A percentile compares a stretch with the other conserved stretches of the same genome.
Conservation (phyloP, 2,888 invertebrate genomes). For the Anthophora plumipes region DNA sequence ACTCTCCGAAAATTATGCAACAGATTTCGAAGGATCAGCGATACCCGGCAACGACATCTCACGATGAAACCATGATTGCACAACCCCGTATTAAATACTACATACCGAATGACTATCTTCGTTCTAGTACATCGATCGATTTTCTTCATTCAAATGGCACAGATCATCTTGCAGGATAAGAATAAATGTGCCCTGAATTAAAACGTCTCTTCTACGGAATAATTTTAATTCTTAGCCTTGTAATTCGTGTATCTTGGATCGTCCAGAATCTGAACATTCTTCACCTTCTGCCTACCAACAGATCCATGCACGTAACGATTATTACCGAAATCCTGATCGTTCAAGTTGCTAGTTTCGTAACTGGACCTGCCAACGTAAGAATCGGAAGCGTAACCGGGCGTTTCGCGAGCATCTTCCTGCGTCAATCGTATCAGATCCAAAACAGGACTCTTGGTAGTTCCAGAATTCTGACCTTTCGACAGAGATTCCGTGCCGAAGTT, state of each 20-base stretch:
- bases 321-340: conserved; percentile 4
- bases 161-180: background rate
- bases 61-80: conserved; percentile 65
- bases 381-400: conserved; percentile 42
- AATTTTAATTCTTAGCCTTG: conserved; percentile 62
- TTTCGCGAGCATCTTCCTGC: conserved; percentile 60
- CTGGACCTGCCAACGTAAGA: conserved; percentile 56
- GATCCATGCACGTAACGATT: conserved; percentile 57
- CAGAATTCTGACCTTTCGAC: conserved; percentile 17
- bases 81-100: conserved; percentile 50
- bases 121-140: background rate
- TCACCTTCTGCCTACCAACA: conserved; percentile 76
- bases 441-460: conserved; percentile 67
- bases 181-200: background rate
- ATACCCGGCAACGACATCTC: conserved; percentile 32
- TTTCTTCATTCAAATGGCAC: conserved; percentile 14
- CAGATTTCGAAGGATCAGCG: conserved; percentile 28
- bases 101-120: conserved; percentile 11
- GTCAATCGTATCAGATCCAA: conserved; percentile 78
- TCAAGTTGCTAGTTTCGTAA: conserved; percentile 60
- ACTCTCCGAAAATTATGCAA: conserved; percentile 4
- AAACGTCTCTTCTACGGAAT: background rate
- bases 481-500: conserved; percentile 64
- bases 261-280: conserved; percentile 81
- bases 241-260: conserved; percentile 75